Conservation (phyloP, 2,888 invertebrate genomes). For the Dysmachus trigonus region DNA sequence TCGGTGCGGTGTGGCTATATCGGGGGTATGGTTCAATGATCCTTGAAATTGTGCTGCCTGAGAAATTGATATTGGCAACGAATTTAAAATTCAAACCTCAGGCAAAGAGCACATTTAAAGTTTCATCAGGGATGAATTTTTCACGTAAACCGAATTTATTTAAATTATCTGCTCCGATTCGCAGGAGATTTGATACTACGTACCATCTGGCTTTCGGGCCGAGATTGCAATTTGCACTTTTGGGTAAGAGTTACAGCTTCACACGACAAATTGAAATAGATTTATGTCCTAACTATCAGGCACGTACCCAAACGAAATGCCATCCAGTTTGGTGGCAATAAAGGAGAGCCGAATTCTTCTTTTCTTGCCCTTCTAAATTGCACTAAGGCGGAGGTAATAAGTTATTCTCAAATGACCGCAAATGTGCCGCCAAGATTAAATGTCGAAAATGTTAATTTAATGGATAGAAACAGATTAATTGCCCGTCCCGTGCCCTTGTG, state of each 20-base stretch:
- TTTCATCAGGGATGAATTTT: not conserved
- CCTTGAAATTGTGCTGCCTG: conserved; percentile 22
- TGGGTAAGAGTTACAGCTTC: not conserved
- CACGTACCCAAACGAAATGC: not conserved
- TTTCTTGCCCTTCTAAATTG: no score
- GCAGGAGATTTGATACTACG: not conserved
- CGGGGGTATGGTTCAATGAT: conserved; percentile 26
- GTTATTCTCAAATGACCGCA: not conserved
- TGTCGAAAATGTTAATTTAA: not conserved
- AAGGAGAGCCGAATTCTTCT: not conserved
- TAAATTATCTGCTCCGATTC: not conserved
- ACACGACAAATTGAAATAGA: not conserved
- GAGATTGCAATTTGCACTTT: not conserved
- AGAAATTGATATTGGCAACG: not conserved
- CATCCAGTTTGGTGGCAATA: not conserved
- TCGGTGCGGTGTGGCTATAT: not conserved
- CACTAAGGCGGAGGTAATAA: not conserved
- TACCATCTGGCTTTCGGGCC: not conserved
- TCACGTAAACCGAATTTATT: not conserved
- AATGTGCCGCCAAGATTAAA: not conserved
- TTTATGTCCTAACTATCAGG: not conserved
- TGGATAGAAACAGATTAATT: not conserved
- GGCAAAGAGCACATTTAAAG: not conserved
- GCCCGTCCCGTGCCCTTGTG: not conserved
- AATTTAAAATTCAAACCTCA: conserved; percentile 19